phyloP scores from a whole-genome alignment of 2,888 invertebrate species.

The Agrypnus murinus region DNA sequence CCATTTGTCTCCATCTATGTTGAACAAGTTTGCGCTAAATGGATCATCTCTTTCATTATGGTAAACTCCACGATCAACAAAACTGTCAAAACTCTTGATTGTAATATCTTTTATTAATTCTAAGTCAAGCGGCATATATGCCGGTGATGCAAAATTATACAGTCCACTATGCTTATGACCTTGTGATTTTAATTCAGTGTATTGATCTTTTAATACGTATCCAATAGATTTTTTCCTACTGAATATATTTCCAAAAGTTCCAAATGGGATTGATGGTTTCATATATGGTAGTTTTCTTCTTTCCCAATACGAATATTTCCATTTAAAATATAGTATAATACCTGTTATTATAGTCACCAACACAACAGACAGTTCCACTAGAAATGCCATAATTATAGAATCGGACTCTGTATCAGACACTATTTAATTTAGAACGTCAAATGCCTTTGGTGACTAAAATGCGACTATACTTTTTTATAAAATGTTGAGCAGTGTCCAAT shows the following conservation, averaged over 20 bases:
- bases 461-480: no score
- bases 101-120: slow-evolving; percentile 70
- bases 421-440: no score
- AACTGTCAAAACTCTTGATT: slow-evolving; percentile 75
- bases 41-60: slow-evolving; percentile 67
- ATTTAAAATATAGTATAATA: slow-evolving; percentile 34
- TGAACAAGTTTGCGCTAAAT: slow-evolving; percentile 74
- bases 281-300: slow-evolving; percentile 32
- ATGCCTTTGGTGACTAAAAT: no score
- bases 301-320: slow-evolving; percentile 43
- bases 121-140: slow-evolving; percentile 60
- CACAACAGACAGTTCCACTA: not conserved
- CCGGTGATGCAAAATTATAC: slow-evolving; percentile 39
- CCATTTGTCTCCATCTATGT: slow-evolving; percentile 73
- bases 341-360: not conserved
- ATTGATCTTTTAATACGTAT: slow-evolving; percentile 6
- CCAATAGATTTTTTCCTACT: not conserved
- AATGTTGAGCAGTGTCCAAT: no score
- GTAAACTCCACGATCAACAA: slow-evolving; percentile 76
- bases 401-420: no score
- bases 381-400: no score
- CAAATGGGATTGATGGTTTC: slow-evolving; percentile 26
- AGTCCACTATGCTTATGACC: slow-evolving; percentile 5
- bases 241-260: slow-evolving; percentile 35
- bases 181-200: slow-evolving; percentile 28